Evolutionary conservation across 2,113 vertebrate species (phyloP).

Genomic region (Burhinus oedicnemus): DNA sequence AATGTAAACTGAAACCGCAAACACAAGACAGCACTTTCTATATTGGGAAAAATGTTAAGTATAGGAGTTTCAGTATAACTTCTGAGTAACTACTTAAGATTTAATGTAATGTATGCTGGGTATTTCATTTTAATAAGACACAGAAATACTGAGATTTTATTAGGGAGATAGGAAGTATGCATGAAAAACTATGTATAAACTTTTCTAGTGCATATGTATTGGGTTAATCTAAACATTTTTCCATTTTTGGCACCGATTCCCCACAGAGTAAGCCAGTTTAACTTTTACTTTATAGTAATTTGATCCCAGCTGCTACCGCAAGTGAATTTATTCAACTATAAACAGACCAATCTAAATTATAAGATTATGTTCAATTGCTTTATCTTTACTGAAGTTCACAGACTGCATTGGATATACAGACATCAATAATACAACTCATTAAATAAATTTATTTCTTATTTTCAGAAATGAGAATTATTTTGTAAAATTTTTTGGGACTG

Average conservation of each 20-base stretch:
- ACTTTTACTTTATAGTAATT: not conserved
- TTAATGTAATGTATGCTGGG: not conserved
- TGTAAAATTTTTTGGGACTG: not conserved
- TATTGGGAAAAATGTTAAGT: not conserved
- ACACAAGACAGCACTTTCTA: not conserved
- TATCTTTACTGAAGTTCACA: not conserved
- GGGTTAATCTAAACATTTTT: not conserved
- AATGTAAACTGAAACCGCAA: not conserved
- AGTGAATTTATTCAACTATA: not conserved
- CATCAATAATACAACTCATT: not conserved
- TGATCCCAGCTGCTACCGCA: not conserved
- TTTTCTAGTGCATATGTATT: not conserved
- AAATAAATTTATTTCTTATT: not conserved
- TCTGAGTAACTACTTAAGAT: not conserved
- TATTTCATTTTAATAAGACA: not conserved
- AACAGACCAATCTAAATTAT: not conserved
- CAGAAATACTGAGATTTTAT: not conserved
- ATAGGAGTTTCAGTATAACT: fast-evolving
- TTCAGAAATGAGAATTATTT: not conserved
- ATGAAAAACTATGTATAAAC: not conserved
- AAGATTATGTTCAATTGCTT: not conserved
- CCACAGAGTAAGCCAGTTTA: not conserved
- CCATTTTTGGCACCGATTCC: not conserved
- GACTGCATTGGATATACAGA: not conserved
- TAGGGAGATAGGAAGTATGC: not conserved